A percentile compares a stretch with the other conserved stretches of the same genome.
phyloP scores from a whole-genome alignment of 2,888 invertebrate genomes.

The Kuschelorhynchus macadamiae region DNA sequence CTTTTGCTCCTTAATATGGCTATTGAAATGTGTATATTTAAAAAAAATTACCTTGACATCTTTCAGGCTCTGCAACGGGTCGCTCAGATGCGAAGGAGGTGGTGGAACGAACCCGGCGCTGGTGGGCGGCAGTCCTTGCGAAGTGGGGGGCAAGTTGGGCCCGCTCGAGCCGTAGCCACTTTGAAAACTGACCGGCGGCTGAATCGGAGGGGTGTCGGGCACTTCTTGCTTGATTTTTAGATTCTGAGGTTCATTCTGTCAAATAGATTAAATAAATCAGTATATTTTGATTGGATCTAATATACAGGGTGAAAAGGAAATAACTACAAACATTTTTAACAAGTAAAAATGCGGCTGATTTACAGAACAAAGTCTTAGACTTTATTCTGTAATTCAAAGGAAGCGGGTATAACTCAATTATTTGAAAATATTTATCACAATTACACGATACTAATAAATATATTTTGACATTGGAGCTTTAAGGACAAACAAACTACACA shows the following conservation, averaged over 20 bases:
- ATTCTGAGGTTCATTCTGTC: constrained; percentile 79
- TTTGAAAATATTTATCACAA: too few species aligned
- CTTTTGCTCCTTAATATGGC: too few species aligned
- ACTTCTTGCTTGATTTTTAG: constrained; percentile 79
- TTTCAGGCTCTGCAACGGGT: constrained; percentile 83
- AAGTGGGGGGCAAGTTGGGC: constrained; percentile 47
- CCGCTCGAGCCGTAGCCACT: constrained; percentile 18
- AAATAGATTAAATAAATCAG: neutral
- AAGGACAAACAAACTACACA: too few species aligned
- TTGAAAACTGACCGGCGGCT: constrained; percentile 13
- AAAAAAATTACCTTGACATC: constrained; percentile 87
- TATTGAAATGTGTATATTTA: too few species aligned
- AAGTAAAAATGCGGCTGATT: too few species aligned
- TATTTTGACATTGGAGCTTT: too few species aligned
- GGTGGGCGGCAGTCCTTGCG: constrained; percentile 51
- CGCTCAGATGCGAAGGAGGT: constrained; percentile 61
- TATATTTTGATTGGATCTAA: neutral
- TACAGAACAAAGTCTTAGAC: too few species aligned
- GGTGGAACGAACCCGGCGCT: constrained; percentile 55
- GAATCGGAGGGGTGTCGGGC: constrained; percentile 38
- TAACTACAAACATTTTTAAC: too few species aligned
- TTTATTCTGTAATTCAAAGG: too few species aligned
- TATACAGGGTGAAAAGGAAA: too few species aligned
- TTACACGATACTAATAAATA: too few species aligned
- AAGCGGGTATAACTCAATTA: too few species aligned